Base-by-base conservation (phyloP, 2,113 vertebrate species). In the Sphyrna mokarran region DNA sequence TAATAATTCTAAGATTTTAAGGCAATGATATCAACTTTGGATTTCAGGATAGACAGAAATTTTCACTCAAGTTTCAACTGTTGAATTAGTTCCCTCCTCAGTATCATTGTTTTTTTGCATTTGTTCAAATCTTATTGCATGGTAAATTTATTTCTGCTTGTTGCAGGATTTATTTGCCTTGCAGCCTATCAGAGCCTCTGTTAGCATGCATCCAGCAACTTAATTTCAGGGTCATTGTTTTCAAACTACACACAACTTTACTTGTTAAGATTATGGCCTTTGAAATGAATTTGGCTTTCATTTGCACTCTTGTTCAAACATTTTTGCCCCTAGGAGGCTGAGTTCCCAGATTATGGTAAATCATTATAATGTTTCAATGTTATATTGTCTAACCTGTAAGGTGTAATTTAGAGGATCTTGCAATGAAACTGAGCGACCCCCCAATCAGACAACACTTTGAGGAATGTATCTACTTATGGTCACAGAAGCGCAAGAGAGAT, bases 281-380 rank as follows among this genome's bases (percentile, higher is more conserved):
- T 83, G 78, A 83, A 83, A 83, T 83, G n/a, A 83, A 83, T 83
- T n/a, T 83, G 78, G 78, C 14, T 83, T 83, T 83, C 78, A 40
- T 83, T 83, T 83, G n/a, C 78, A 40, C 18, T n/a, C 78, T 37
- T 37, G 78, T 37, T 83, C 78, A 83, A 83, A 83, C 78, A 83
- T 83, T 83, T 83, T 14, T 83, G 78, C n/a, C 18, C 78, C 78
- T 37, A 37, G 40, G 37, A 16, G 78, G 78, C n/a, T 83, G 78
- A 18, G n/a, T 37, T 83, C n/a, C 78, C 78, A 83, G 78, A 83
- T 83, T 83, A 37, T 83, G 37, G 78, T 37, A 0, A 37, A 18
- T 37, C n/a, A 83, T 83, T 37, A 18, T n/a, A 78, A 78, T 40
- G 40, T 83, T 83, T 40, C n/a, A 37, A 37, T 83, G n/a, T 37